Evolutionary conservation across 2,888 invertebrate species (phyloP), one percentile per base, ranked within the genome.

Genomic region (Pristionchus japonicus): DNA sequence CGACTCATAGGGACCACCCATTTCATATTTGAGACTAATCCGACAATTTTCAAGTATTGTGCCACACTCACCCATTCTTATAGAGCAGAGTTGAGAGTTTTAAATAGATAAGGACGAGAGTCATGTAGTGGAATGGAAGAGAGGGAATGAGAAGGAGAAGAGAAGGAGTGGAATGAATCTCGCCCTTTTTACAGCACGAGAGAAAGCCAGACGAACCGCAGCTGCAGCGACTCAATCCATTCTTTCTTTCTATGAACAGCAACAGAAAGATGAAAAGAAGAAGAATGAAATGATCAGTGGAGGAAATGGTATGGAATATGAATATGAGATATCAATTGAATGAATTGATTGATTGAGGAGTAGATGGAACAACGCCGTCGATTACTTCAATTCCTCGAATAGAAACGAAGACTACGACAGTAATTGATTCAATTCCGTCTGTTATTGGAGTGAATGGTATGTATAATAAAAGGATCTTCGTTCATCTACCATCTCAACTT

Each of bases 171-270:
- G n/a, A n/a, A n/a, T n/a, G n/a, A n/a, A n/a, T n/a, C n/a, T n/a
- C n/a, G 7, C n/a, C 3, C 2, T 47, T 23, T 7, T 84, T 89
- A 82, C 87, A 91, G 92, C 92, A 0, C 89, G 91, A 20, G 92
- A 92, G 87, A 92, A 92, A 67, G 74, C 49, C 9, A 20, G 87
- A 11, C 23, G 77, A 57, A 74, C 77, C 1, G 87, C 87, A 2
- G 88, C 80, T 6, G 80, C 80, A 61, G 88, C 88, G 7, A 67
- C 88, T 31, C 23, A 88, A 15, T 82, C 88, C 17, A 80, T 88
- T n/a, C n/a, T 88, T 37, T 82, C 37, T 64, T 82, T 88, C 67
- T 88, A 88, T 61, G 82, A 61, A 34, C 86, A 64, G 20, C 64
- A 86, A 37, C 13, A 86, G 13, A 40, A 86, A 34, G 88, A 89